Conservation (phyloP, 2,888 invertebrate genomes). For the Lycophotia porphyrea region DNA sequence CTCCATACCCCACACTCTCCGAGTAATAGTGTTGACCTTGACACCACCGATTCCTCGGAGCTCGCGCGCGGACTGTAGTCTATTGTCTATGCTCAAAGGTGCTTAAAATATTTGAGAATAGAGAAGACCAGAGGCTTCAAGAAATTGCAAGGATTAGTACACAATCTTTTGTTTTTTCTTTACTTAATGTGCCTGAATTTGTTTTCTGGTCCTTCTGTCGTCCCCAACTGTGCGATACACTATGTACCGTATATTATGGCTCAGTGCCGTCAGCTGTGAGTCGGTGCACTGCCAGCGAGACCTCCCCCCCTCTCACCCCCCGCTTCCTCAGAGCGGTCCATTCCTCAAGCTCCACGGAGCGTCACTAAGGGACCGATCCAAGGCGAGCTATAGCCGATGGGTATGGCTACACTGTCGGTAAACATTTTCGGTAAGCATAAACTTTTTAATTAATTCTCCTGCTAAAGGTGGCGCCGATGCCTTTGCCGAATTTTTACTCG, state of each 20-base stretch:
- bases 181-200: too few species aligned
- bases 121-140: too few species aligned
- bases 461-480: constrained; percentile 47
- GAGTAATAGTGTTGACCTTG: too few species aligned
- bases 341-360: constrained; percentile 77
- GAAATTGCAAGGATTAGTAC: too few species aligned
- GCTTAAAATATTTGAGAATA: too few species aligned
- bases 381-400: constrained; percentile 58
- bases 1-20: too few species aligned
- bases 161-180: too few species aligned
- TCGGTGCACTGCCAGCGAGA: constrained; percentile 69
- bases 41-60: too few species aligned
- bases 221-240: constrained; percentile 16
- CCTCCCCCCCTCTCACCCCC: constrained; percentile 46
- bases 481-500: constrained; percentile 33
- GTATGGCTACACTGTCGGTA: constrained; percentile 53
- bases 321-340: constrained; percentile 62
- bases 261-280: constrained; percentile 74
- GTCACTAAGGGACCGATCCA: constrained; percentile 71
- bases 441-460: constrained; percentile 69
- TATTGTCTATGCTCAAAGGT: background rate
- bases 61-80: too few species aligned
- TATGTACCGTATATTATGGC: constrained; percentile 69
- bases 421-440: constrained; percentile 63
- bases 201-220: constrained; percentile 41